Percentiles rank a stretch among this genome's conserved stretches.
Conservation (phyloP, 2,797 vertebrate genomes). For the Gallinago nigripennis region DNA sequence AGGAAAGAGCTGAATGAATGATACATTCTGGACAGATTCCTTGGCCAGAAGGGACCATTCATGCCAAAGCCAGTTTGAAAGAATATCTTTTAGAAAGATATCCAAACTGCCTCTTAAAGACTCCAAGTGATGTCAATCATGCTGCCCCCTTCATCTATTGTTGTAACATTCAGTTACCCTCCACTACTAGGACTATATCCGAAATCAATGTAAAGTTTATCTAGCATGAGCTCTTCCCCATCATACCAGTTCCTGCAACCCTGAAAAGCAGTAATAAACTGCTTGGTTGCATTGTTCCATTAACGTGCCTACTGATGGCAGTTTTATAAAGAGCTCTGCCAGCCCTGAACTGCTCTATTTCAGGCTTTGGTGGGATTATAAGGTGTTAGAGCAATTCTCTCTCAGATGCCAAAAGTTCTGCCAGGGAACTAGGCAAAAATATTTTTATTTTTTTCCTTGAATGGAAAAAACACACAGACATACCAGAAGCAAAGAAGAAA, state of each 20-base stretch:
- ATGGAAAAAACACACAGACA: not conserved
- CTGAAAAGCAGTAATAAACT: not conserved
- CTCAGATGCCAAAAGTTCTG: not conserved
- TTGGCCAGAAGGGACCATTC: conserved; percentile 42
- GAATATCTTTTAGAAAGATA: conserved; percentile 25
- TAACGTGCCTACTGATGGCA: not conserved
- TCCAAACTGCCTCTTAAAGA: conserved; percentile 1
- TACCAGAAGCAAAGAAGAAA: not conserved
- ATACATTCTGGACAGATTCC: conserved; percentile 32
- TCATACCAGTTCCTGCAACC: not conserved
- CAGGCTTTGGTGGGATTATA: not conserved
- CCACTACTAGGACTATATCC: not conserved
- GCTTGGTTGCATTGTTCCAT: not conserved
- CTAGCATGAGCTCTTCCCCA: not conserved
- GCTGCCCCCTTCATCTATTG: not conserved
- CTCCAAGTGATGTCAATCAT: not conserved
- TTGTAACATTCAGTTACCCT: not conserved
- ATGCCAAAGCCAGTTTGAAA: conserved; percentile 34
- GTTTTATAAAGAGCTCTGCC: not conserved
- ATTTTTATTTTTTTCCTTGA: not conserved
- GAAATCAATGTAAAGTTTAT: not conserved
- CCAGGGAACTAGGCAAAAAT: not conserved
- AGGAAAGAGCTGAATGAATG: conserved; percentile 34
- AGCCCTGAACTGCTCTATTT: not conserved
- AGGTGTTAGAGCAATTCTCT: not conserved